A percentile compares a stretch with the other conserved stretches of the same genome.
Evolutionary conservation across 2,113 vertebrate species (phyloP).

Genomic region (Casuarius casuarius): DNA sequence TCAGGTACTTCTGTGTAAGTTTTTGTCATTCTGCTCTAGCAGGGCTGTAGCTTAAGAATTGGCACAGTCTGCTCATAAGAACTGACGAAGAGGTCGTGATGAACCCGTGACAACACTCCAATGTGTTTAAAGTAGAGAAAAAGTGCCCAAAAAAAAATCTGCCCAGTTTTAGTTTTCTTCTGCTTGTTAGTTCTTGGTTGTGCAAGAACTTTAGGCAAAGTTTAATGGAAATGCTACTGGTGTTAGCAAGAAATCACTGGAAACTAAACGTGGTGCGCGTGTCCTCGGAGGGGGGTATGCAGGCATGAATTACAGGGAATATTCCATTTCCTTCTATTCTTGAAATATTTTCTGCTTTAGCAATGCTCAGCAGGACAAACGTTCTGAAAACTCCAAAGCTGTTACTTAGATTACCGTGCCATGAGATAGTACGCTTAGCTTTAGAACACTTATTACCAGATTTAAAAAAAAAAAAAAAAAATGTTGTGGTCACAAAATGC

Average conservation of each 20-base stretch:
- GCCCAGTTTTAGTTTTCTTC: not conserved
- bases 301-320: not conserved
- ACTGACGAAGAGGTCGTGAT: too few relatives aligned
- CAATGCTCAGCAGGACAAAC: too few relatives aligned
- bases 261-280: not conserved
- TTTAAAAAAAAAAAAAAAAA: not conserved
- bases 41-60: not conserved
- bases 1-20: not conserved
- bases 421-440: fast-evolving
- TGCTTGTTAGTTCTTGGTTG: not conserved
- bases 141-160: not conserved
- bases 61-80: not conserved
- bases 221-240: not conserved
- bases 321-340: not conserved
- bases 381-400: too few relatives aligned
- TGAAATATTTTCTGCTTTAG: not conserved
- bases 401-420: too few relatives aligned
- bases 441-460: not conserved
- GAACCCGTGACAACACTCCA: too few relatives aligned
- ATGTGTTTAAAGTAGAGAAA: too few relatives aligned
- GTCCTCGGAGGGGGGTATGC: not conserved
- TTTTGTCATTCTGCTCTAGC: not conserved
- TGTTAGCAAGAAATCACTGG: not conserved
- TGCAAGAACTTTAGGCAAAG: not conserved
- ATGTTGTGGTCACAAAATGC: fast-evolving